Base-by-base conservation (phyloP, 2,113 vertebrate species). In the Orthonyx spaldingii region DNA sequence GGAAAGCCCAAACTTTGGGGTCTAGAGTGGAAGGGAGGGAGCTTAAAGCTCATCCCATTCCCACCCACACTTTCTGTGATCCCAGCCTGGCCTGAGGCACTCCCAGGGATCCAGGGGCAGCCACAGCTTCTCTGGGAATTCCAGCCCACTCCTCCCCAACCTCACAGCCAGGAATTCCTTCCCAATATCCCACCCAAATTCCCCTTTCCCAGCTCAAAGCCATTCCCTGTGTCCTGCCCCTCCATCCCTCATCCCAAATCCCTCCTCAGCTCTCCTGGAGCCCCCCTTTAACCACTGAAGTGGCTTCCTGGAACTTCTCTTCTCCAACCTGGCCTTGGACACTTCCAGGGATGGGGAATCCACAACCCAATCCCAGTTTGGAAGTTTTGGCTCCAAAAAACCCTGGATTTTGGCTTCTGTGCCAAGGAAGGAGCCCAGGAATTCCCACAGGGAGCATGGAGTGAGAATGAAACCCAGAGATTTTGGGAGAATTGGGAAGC, bases 11-110 rank as follows among this genome's bases (percentile, higher is more conserved):
- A 28, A 14, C 8, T 41, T 47, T 14, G n/a, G 24, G 23, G 39
- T 23, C 2, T 35, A 39, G 15, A 33, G 10, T 16, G 52, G 28
- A 42, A 16, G 10, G 33, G 33, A 20, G 41, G n/a, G n/a, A n/a
- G n/a, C 5, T 18, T 33, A 4, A 22, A 33, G 41, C 17, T 55
- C 7, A 5, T 8, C 28, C 19, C 23, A 3, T n/a, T 56, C 23
- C 49, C 1, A 0, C 1, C n/a, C n/a, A n/a, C n/a, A 0, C 7
- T 27, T 63, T 11, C 5, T 7, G 3, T 10, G 8, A 1, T 8
- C 8, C 41, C 3, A 18, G 1, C 1, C 2, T 24, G 39, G 44
- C 2, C 2, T 19, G 2, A 49, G 28, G 2, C 1, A 2, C 1
- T 35, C 6, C 13, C 46, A 46, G 49, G 39, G 26, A 19, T 28